Evolutionary conservation across 35 echinoderm and acorn worm genomes (phyloP).

Genomic region (Anneissia japonica): DNA sequence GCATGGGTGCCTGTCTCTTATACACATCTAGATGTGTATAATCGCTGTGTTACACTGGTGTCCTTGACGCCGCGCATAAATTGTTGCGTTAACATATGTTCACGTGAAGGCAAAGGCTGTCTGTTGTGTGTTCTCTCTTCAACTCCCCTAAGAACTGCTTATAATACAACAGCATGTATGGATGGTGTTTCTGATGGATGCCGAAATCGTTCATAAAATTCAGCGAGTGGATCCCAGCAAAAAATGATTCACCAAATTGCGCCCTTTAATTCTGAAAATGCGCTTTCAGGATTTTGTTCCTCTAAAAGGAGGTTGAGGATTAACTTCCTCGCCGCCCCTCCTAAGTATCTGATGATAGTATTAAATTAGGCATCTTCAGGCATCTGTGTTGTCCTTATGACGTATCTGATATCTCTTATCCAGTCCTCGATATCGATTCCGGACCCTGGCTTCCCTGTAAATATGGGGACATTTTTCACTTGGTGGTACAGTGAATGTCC

Average conservation of each 20-base stretch:
- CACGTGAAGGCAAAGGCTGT: too few species aligned
- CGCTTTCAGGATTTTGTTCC: neutral
- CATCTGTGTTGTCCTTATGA: too few species aligned
- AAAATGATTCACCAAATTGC: neutral
- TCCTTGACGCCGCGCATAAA: constrained; percentile 18
- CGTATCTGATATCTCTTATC: too few species aligned
- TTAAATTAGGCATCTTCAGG: neutral
- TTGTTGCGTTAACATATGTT: neutral
- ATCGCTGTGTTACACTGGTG: neutral
- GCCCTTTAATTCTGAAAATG: neutral
- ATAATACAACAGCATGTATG: too few species aligned
- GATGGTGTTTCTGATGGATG: constrained; percentile 1
- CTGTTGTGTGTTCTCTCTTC: too few species aligned
- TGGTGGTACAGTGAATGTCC: too few species aligned
- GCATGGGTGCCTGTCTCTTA: constrained; percentile 34
- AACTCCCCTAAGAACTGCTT: too few species aligned
- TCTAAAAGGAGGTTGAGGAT: constrained; percentile 8
- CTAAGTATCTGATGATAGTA: constrained; percentile 23
- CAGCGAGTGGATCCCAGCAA: constrained; percentile 5
- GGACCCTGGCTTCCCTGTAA: too few species aligned
- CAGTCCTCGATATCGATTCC: too few species aligned
- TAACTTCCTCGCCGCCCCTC: constrained; percentile 2
- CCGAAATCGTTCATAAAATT: constrained; percentile 16
- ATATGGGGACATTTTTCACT: too few species aligned
- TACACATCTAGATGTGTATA: too few species aligned